phyloP scores from a whole-genome alignment of 2,888 invertebrate genomes.

The Campaea margaritaria region DNA sequence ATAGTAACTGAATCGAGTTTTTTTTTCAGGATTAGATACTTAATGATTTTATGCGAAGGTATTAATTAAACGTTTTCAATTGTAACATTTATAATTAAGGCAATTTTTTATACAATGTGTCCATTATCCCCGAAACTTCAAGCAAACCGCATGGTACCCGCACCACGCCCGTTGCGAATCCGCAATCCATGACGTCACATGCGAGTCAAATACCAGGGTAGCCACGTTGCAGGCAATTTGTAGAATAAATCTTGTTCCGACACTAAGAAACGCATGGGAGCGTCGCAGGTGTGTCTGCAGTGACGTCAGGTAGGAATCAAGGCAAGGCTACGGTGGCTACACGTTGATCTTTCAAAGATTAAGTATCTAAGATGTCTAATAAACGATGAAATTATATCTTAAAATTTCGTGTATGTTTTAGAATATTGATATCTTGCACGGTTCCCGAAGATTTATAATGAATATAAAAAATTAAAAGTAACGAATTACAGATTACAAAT shows the following conservation, averaged over 20 bases:
- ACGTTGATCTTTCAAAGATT: conserved; percentile 2
- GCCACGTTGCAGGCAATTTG: conserved; percentile 5
- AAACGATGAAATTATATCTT: too few relatives aligned
- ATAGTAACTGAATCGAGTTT: too few relatives aligned
- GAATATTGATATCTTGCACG: too few relatives aligned
- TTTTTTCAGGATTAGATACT: too few relatives aligned
- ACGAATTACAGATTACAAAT: background rate
- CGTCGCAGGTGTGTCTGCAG: conserved; percentile 15
- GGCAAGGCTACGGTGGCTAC: background rate
- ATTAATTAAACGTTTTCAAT: too few relatives aligned
- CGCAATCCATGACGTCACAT: conserved; percentile 36
- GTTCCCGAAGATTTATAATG: too few relatives aligned
- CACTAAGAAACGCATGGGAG: conserved; percentile 12
- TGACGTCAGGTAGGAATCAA: conserved; percentile 10
- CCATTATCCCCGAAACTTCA: background rate
- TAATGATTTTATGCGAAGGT: too few relatives aligned
- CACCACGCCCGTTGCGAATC: conserved; percentile 26
- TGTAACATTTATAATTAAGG: too few relatives aligned
- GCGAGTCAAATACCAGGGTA: conserved; percentile 22
- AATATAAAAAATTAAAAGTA: too few relatives aligned
- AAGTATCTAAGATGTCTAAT: too few relatives aligned
- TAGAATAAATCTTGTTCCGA: background rate
- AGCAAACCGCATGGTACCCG: background rate
- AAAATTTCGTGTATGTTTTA: too few relatives aligned
- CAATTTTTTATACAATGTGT: too few relatives aligned